Base-by-base conservation (phyloP, 2,888 invertebrate genomes). In the Ormyrus thymus region DNA sequence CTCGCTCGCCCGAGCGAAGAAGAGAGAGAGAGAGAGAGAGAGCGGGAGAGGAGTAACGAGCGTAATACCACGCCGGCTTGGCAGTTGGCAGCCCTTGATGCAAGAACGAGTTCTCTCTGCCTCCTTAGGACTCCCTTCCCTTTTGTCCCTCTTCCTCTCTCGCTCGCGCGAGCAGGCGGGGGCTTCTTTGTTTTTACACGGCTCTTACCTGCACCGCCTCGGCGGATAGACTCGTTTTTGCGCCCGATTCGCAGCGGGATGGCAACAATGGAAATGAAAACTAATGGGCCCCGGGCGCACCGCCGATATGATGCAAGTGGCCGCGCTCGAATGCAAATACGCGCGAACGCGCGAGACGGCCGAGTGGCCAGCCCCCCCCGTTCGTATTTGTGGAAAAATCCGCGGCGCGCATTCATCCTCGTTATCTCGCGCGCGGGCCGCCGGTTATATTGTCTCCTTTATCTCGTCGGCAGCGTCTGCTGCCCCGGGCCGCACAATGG, bases 1-100 rank as follows among this genome's bases (percentile, higher is more conserved):
- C 79, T 79, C 74, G 81, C 78, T 64, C 50, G 76, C 59, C 13
- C 73, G 58, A 29, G 50, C 56, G 45, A 8, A 43, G 9, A 43
- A 50, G 56, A 65, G 48, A 55, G 66, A 66, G 55, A 69, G 69
- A 62, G 70, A 51, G 46, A 50, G 69, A 53, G 15, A 68, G 78
- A 10, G 68, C 45, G 13, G n/a, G 66, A 71, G 59, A 56, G 45
- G 64, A 62, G 71, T 74, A 78, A 80, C 74, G 77, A 80, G 77
- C 74, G 70, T 77, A 78, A 80, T 76, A 73, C 76, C 70, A 55
- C 51, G 65, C 48, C 65, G 46, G 61, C 68, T 64, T 53, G 80
- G 68, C 80, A 81, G 80, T 81, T 81, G 80, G 80, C 80, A 81
- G 81, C 81, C 81, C 78, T 80, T 80, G 75, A 80, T 81, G 77